Percentiles rank a stretch among this genome's conserved stretches.
Conservation (phyloP, 92 coral and sea anemone species). For the Desmophyllum pertusum region DNA sequence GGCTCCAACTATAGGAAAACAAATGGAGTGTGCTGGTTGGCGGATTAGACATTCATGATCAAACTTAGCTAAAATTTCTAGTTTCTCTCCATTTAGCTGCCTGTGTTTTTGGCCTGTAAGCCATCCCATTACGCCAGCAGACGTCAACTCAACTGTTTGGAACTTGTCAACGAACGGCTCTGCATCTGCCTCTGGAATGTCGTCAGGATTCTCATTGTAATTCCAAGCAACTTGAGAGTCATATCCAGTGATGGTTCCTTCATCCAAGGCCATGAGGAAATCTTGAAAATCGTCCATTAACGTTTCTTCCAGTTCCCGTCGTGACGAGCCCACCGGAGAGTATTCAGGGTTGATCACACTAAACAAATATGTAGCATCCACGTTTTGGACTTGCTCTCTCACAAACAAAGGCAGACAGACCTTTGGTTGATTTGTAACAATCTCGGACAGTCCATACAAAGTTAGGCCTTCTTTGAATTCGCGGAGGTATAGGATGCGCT, state of each 20-base stretch:
- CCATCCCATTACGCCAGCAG: conserved; percentile 58
- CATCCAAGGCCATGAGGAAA: not conserved
- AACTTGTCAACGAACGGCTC: not conserved
- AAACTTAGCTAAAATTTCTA: conserved; percentile 45
- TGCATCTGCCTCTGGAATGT: not conserved
- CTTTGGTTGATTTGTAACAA: conserved; percentile 11
- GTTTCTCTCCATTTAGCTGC: conserved; percentile 25
- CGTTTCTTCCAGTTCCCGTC: not conserved
- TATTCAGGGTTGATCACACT: not conserved
- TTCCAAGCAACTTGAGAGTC: not conserved
- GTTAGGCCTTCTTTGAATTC: conserved; percentile 42
- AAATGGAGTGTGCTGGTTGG: conserved; percentile 50
- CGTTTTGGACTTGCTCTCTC: not conserved
- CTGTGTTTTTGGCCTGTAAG: conserved; percentile 54
- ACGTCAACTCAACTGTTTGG: conserved; percentile 37
- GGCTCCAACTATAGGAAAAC: conserved; percentile 60
- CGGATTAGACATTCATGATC: conserved; percentile 63
- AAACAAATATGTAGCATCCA: not conserved
- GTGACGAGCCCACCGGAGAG: not conserved
- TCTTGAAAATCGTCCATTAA: not conserved
- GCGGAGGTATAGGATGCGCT: conserved; percentile 28
- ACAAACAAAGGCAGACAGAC: conserved; percentile 3
- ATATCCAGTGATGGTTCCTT: not conserved
- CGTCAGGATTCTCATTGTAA: not conserved
- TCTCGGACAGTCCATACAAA: conserved; percentile 30